These are phyloP conservation scores for Echiichthys vipera DNA, from an alignment of 2,797 vertebrate genomes.

Conservation along the genomic window DNA sequence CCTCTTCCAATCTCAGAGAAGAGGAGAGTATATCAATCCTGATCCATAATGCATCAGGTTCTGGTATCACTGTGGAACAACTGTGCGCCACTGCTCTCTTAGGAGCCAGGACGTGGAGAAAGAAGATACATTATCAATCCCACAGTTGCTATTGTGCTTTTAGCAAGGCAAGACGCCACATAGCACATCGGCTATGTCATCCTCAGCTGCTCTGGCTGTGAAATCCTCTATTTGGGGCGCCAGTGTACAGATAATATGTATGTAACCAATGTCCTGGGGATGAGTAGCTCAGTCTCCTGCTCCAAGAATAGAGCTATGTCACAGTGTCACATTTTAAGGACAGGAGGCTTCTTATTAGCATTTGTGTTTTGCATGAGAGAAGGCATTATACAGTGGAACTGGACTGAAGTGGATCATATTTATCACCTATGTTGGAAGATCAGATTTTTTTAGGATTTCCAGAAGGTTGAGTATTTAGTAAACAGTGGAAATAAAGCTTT, in stretches of 20 bases:
- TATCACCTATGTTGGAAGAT: neutral
- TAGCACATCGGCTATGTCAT: conserved; percentile 38
- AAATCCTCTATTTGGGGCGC: conserved; percentile 41
- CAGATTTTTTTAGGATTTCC: too few species aligned
- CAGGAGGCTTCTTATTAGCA: neutral
- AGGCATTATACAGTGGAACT: neutral
- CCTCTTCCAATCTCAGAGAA: neutral
- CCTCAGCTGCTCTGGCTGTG: conserved; percentile 25
- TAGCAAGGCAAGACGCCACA: conserved; percentile 14
- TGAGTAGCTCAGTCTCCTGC: conserved; percentile 2
- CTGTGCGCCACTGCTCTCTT: neutral
- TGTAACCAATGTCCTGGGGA: conserved; percentile 39
- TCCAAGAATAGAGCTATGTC: conserved; percentile 23
- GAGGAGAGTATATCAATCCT: conserved; percentile 10
- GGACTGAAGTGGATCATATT: neutral
- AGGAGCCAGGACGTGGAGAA: conserved; percentile 27
- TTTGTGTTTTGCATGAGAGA: neutral
- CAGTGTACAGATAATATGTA: conserved; percentile 16
- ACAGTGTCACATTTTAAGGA: neutral
- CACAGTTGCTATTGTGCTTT: conserved; percentile 47
- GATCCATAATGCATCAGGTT: conserved; percentile 38
- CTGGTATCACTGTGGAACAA: conserved; percentile 7
- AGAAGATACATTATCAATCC: conserved; percentile 50
- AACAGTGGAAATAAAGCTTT: neutral
- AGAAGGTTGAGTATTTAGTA: too few species aligned